A percentile compares a stretch with the other conserved stretches of the same genome.
phyloP scores from a whole-genome alignment of 1,140 invertebrate genomes.

The Brachionus koreanus region DNA sequence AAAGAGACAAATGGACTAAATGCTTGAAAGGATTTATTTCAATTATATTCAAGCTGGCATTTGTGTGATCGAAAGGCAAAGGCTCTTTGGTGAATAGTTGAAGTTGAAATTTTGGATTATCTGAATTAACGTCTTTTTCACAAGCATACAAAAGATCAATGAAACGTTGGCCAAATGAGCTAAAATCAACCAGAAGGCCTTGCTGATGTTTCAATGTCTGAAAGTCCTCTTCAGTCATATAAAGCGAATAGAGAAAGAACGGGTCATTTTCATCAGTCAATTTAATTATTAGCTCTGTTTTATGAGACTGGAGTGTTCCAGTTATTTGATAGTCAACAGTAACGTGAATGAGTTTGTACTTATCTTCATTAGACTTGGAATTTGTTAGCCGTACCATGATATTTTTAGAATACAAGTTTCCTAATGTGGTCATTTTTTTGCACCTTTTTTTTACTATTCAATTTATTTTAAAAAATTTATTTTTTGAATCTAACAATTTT shows the following conservation, averaged over 20 bases:
- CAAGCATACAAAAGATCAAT: conserved; percentile 70
- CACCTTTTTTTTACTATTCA: background rate
- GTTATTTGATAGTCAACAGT: conserved; percentile 43
- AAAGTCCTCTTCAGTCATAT: conserved; percentile 70
- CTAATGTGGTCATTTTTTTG: conserved; percentile 7
- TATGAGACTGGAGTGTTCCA: conserved; percentile 18
- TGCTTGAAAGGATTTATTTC: conserved; percentile 78
- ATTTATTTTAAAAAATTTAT: background rate
- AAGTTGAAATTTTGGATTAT: conserved; percentile 50
- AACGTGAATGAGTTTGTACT: conserved; percentile 8
- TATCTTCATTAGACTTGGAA: conserved; percentile 25
- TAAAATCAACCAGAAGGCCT: conserved; percentile 73
- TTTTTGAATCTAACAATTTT: background rate
- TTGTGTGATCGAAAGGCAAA: conserved; percentile 45
- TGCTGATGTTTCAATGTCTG: conserved; percentile 69
- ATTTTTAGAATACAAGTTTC: conserved; percentile 40
- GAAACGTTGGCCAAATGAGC: conserved; percentile 71
- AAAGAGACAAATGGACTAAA: conserved; percentile 69
- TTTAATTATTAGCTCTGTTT: conserved; percentile 53
- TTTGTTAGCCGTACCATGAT: conserved; percentile 13
- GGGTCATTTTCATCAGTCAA: conserved; percentile 71
- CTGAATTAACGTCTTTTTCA: conserved; percentile 56
- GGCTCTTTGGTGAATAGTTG: conserved; percentile 54
- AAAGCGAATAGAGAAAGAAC: conserved; percentile 68
- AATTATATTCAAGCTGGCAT: conserved; percentile 65